These are phyloP conservation scores for Bruchidius siliquastri DNA, from an alignment of 2,888 invertebrate genomes.

Conservation along the genomic window DNA sequence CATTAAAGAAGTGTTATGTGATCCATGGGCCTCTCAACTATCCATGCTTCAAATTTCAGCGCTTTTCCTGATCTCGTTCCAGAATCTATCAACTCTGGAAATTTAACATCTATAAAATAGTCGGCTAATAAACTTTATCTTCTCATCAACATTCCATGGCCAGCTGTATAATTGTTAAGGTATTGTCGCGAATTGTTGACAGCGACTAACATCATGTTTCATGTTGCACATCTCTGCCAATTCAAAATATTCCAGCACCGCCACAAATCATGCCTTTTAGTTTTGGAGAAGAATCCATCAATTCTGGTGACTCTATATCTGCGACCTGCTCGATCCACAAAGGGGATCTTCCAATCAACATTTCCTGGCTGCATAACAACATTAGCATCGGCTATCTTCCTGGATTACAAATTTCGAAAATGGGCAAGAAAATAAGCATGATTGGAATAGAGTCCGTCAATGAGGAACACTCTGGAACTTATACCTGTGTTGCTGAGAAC, in stretches of 20 bases:
- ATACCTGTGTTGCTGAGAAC: conserved; percentile 67
- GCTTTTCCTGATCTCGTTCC: too few species aligned
- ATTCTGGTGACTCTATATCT: conserved; percentile 67
- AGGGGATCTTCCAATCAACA: conserved; percentile 66
- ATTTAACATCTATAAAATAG: too few species aligned
- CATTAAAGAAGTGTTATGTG: too few species aligned
- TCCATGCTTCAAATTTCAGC: too few species aligned
- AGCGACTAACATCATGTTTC: too few species aligned
- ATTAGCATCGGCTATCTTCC: conserved; percentile 41
- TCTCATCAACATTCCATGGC: too few species aligned
- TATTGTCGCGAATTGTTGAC: too few species aligned
- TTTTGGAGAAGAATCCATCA: conserved; percentile 55
- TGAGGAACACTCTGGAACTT: conserved; percentile 69
- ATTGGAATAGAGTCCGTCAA: conserved; percentile 64
- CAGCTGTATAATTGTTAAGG: too few species aligned
- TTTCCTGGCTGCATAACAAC: conserved; percentile 59
- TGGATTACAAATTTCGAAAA: conserved; percentile 44
- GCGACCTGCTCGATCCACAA: conserved; percentile 65
- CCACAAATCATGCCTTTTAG: conserved; percentile 38
- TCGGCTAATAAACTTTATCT: too few species aligned
- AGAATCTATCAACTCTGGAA: too few species aligned
- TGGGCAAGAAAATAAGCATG: conserved; percentile 53
- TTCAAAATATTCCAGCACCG: background rate
- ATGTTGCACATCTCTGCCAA: background rate
- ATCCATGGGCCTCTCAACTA: too few species aligned